Conservation (phyloP, 92 coral and sea anemone genomes). For the Porites evermanni region DNA sequence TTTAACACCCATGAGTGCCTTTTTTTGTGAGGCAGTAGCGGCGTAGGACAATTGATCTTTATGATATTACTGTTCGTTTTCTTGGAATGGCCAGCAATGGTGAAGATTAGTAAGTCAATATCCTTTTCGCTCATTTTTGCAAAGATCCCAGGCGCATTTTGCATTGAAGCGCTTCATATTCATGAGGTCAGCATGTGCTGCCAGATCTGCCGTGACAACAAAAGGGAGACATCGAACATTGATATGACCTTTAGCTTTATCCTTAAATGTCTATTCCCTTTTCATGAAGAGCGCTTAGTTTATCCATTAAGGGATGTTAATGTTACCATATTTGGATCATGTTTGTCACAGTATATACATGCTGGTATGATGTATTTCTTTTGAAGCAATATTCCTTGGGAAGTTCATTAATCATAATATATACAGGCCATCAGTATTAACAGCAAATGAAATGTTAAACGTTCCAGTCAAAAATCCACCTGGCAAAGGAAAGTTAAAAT, state of each 20-base stretch:
- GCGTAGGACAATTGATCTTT: slow-evolving; percentile 42
- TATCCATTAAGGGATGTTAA: slow-evolving; percentile 50
- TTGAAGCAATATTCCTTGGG: slow-evolving; percentile 44
- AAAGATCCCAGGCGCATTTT: slow-evolving; percentile 48
- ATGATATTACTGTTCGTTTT: slow-evolving; percentile 15
- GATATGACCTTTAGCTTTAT: slow-evolving; percentile 51
- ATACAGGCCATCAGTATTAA: slow-evolving; percentile 64
- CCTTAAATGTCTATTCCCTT: slow-evolving; percentile 10
- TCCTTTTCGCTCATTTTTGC: slow-evolving; percentile 47
- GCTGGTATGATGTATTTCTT: slow-evolving; percentile 59
- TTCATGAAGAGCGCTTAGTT: slow-evolving; percentile 26
- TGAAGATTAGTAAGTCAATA: slow-evolving; percentile 49
- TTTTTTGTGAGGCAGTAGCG: slow-evolving; percentile 13
- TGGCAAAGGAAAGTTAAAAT: slow-evolving; percentile 42
- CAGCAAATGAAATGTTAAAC: slow-evolving; percentile 40
- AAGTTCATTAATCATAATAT: slow-evolving; percentile 53
- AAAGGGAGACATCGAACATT: slow-evolving; percentile 54
- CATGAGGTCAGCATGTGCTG: slow-evolving; percentile 53
- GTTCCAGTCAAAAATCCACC: too few species aligned
- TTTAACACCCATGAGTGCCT: slow-evolving; percentile 46
- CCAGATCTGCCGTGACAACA: slow-evolving; percentile 55
- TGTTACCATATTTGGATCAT: slow-evolving; percentile 67
- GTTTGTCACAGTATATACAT: slow-evolving; percentile 57
- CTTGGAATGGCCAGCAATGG: slow-evolving; percentile 41
- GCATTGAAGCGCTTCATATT: slow-evolving; percentile 67